Percentiles rank a stretch among this genome's conserved stretches.
Conservation (phyloP, 1,140 invertebrate genomes). For the Tachypleus tridentatus region DNA sequence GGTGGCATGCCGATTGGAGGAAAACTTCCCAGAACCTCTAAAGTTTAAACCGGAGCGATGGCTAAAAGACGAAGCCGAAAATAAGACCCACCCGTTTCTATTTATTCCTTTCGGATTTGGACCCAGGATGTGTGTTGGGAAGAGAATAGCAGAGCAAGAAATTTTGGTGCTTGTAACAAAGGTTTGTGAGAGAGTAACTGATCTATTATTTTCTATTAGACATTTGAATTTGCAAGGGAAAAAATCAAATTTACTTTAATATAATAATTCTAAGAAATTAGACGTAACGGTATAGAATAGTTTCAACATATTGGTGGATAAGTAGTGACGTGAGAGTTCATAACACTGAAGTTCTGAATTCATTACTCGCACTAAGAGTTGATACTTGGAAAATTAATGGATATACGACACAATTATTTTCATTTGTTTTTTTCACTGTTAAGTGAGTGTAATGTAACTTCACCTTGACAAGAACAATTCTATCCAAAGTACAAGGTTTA, state of each 20-base stretch:
- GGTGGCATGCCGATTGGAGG: conserved; percentile 13
- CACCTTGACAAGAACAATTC: no score
- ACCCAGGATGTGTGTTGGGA: conserved; percentile 41
- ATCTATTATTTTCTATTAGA: conserved; percentile 46
- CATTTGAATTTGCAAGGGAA: conserved; percentile 48
- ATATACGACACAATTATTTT: no score
- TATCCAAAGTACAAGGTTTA: no score
- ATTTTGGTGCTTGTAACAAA: conserved; percentile 16
- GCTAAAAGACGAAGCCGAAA: background rate
- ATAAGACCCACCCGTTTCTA: conserved; percentile 31
- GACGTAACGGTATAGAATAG: no score
- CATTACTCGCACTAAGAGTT: no score
- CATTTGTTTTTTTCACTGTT: no score
- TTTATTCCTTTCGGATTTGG: conserved; percentile 49
- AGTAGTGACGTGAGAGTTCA: no score
- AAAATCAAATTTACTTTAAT: background rate
- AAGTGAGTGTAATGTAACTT: no score
- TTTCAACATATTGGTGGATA: no score
- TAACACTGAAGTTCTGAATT: no score
- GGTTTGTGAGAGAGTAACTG: conserved; percentile 6
- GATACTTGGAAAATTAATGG: no score
- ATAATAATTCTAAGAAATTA: no score
- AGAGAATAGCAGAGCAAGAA: conserved; percentile 21
- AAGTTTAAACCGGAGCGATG: conserved; percentile 21
- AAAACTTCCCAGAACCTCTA: conserved; percentile 40